Evolutionary conservation across 2,797 vertebrate genomes (phyloP), one percentile per base, ranked within the genome.

Genomic region (Silurus lanzhouensis): DNA sequence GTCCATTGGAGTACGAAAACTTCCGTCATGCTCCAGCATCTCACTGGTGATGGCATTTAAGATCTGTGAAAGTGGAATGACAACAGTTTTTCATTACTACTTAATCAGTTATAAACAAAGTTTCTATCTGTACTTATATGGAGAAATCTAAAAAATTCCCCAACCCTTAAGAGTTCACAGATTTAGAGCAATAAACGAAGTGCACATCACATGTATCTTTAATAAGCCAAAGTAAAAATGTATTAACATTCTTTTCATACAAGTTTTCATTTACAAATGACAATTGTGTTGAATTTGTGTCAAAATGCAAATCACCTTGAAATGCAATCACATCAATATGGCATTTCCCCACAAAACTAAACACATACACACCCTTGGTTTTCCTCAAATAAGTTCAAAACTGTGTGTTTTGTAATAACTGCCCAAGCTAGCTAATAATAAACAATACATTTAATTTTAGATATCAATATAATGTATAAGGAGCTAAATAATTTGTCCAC

Each of bases 41-140:
- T 99, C 97, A 87, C 95, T 95, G n/a, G 97, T 98, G 91, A 99
- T 91, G 74, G 95, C 94, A 85, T 95, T 99, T 89, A 99, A 92
- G 92, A 99, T 96, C 98, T 99, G 91, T 6, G 13, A 48, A 77
- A 78, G 8, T 38, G 66, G 19, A 79, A 67, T 72, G 14, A 84
- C 87, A 86, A 5, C 31, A 13, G 31, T 31, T 31, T 31, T 38
- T 38, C 31, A 38, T 38, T 38, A 38, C 31, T 38, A 38, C 38
- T 38, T 38, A 38, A 9, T 74, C 71, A 25, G 2, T 52, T 52
- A 74, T 52, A 74, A 74, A 74, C 22, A 46, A 17, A 19, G 31
- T 70, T 44, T 70, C 4, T 48, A 13, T 48, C 10, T 48, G 5
- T 71, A 12, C 0, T 0, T 71, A 22, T 70, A 70, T 10, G 3